Evolutionary conservation across 2,888 invertebrate genomes (phyloP), one percentile per base, ranked within the genome.

Genomic region (Drosophila diplacantha): DNA sequence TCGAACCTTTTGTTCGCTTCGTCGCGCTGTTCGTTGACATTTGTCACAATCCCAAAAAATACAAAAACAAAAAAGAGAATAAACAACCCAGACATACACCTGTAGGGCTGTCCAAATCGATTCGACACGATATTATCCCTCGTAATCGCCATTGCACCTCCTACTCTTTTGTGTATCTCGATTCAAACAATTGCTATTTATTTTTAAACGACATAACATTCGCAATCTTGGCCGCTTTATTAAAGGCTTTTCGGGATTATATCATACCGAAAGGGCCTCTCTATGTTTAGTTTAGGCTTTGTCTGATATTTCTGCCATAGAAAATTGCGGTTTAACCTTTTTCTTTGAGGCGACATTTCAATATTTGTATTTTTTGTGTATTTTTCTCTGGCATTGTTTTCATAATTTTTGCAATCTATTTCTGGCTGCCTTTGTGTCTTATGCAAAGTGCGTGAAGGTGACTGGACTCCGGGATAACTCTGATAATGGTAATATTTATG

Each of bases 1-100:
- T 72, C 73, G 68, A 51, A 53, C 64, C 79, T 70, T 74, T 77
- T 81, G 81, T 81, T 67, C 22, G 57, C 24, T 50, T 56, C 44
- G 43, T 55, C 51, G 53, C 47, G 52, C 77, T 77, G 77, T 81
- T 81, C 77, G 77, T 81, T 78, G 77, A 78, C 77, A 81, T 79
- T 78, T 76, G 71, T 76, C 67, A 65, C 32, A 38, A 35, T 31
- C 37, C 16, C n/a, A 24, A n/a, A 29, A 31, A 53, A 24, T 12
- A 24, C 1, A 11, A 11, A 5, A 3, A 26, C 12, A 24, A 3
- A 26, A n/a, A 24, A 39, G 18, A n/a, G 12, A n/a, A 24, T n/a
- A 26, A 11, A 11, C n/a, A 8, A 11, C 12, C 2, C 3, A 38
- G 14, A 29, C 12, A 39, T 14, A 32, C 18, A 8, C 11, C 18